Evolutionary conservation across 2,113 vertebrate genomes (phyloP), one percentile per base, ranked within the genome.

Genomic region (Gavia stellata): DNA sequence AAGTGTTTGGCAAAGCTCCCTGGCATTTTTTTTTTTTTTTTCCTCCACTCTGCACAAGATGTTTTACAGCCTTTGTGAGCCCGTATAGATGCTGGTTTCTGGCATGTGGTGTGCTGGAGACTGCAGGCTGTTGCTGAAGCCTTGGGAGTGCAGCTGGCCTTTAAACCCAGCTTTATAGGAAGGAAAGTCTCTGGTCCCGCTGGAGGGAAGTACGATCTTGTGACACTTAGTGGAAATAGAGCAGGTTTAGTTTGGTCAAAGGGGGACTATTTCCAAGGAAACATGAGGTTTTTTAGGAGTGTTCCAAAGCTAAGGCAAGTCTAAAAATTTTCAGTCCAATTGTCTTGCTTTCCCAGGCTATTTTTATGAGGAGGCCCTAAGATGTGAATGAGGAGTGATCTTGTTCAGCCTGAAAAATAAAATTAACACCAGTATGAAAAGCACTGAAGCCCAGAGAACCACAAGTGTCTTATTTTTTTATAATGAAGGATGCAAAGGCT

Each of bases 41-140:
- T 77, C 65, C 74, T 79, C 78, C 21, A 55, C 36, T 34, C 94
- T 58, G 95, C 95, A 91, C 97, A 97, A 97, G 97, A 96, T 95
- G 93, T 98, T 98, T 98, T 98, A 97, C 97, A 97, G 98, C 95
- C 97, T 98, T 97, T 97, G 82, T 96, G 98, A 97, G 98, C 95
- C 96, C 55, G 31, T 95, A 91, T 97, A 97, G 98, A 97, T 95
- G 92, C 97, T 98, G 97, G 97, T 94, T 98, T 94, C 96, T 98
- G 97, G 98, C 98, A 95, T 96, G 91, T 92, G 91, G 84, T 88
- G 93, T 97, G 96, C 96, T 97, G 96, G 97, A 97, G 95, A 74
- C 96, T 80, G 96, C 80, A 71, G 97, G 92, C 95, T 97, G 88
- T 21, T 91, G 95, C 90, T 90, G 97, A 92, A 98, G 93, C 94